Conservation (phyloP, 2,113 vertebrate species). For the Serinus canaria region DNA sequence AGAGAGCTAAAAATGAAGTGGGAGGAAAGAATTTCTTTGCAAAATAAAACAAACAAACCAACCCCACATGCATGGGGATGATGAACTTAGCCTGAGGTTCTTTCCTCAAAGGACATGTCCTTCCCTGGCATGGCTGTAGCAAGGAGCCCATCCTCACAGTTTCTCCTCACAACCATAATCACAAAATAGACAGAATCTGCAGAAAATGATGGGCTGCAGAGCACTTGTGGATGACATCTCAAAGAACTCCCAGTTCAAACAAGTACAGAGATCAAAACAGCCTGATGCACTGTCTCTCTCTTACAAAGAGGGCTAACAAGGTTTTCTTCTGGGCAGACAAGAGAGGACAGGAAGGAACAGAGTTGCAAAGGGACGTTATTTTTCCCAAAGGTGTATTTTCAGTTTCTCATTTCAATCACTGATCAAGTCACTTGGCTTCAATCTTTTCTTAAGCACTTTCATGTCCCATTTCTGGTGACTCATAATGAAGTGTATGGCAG, state of each 20-base stretch:
- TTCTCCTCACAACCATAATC: background rate
- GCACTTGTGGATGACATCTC: background rate
- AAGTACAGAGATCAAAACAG: slow-evolving; percentile 16
- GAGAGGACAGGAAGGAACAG: background rate
- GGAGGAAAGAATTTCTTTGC: background rate
- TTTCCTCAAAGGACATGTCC: background rate
- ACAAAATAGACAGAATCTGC: background rate
- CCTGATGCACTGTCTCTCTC: background rate
- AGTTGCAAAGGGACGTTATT: background rate
- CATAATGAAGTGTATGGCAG: background rate
- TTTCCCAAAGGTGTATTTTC: background rate
- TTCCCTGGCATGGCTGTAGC: background rate
- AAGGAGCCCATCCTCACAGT: background rate
- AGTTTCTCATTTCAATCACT: background rate
- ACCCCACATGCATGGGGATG: fast-evolving
- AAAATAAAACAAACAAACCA: background rate
- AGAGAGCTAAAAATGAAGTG: slow-evolving; percentile 1
- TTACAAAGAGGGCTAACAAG: background rate
- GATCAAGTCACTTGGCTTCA: background rate
- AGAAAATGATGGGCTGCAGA: background rate
- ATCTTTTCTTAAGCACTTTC: background rate
- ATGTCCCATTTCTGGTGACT: background rate
- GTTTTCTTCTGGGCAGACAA: background rate
- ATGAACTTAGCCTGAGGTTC: background rate
- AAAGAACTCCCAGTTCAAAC: background rate